Percentiles rank a stretch among this genome's conserved stretches.
These are phyloP conservation scores for Alcis repandata DNA, from an alignment of 2,888 invertebrate genomes.

Conservation along the genomic window DNA sequence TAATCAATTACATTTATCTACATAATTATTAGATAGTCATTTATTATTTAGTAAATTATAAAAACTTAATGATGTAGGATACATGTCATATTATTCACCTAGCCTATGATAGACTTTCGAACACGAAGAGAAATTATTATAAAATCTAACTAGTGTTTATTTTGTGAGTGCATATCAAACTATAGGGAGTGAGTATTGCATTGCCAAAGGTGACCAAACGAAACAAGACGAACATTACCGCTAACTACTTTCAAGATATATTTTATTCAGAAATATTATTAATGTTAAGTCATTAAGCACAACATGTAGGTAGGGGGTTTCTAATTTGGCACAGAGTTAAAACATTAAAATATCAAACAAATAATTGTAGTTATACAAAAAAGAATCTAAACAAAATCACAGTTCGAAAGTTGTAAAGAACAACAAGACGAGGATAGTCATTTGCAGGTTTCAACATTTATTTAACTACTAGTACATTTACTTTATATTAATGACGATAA, in stretches of 20 bases:
- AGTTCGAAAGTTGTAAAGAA: constrained; percentile 25
- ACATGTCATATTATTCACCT: constrained; percentile 83
- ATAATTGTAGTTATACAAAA: constrained; percentile 10
- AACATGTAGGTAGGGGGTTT: constrained; percentile 61
- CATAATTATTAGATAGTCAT: constrained; percentile 51
- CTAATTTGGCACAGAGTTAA: constrained; percentile 80
- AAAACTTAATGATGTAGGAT: constrained; percentile 68
- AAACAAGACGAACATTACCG: constrained; percentile 78
- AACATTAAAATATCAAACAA: constrained; percentile 24
- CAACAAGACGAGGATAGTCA: constrained; percentile 50
- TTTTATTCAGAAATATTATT: constrained; percentile 67
- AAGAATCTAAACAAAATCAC: constrained; percentile 26
- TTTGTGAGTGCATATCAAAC: constrained; percentile 81
- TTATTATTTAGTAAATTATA: constrained; percentile 64
- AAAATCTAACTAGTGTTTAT: constrained; percentile 83
- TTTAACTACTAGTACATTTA: constrained; percentile 49
- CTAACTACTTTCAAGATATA: constrained; percentile 80
- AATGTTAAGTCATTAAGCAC: constrained; percentile 66
- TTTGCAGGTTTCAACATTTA: constrained; percentile 51
- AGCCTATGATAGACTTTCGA: constrained; percentile 86
- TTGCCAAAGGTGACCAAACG: constrained; percentile 76
- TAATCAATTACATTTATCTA: constrained; percentile 59
- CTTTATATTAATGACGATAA: constrained; percentile 41
- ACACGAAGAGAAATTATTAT: constrained; percentile 86
- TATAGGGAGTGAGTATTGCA: constrained; percentile 78